Base-by-base conservation (phyloP, 1,140 invertebrate genomes). In the Bactericera cockerelli region DNA sequence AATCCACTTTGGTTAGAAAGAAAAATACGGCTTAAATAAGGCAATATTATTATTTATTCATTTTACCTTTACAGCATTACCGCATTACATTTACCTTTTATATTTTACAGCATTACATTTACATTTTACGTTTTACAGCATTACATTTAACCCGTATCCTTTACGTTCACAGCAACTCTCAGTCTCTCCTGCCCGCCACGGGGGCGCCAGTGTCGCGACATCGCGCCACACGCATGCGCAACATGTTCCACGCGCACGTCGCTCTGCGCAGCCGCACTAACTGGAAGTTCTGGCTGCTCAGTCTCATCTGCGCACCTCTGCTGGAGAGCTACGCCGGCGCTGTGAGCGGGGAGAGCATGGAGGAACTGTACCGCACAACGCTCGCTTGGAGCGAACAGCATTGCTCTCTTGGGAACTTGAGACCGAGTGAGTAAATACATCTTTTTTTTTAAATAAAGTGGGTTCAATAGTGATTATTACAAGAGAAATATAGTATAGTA, bases 241-340 rank as follows among this genome's bases (percentile, higher is more conserved):
- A 95, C 75, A 89, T 94, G 82, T 97, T 93, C 74, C 84, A 93
- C 62, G 83, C 89, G 36, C 95, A 96, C 75, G 89, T 98, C 13
- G 77, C 83, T 64, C 79, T 77, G 58, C 75, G 90, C 57, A 96
- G 93, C 16, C 76, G 84, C 67, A 81, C 87, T 68, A 93, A 96
- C 74, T 97, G 93, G 93, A 97, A 95, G 76, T 98, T 95, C 76
- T 97, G 91, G 90, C 92, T 98, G 90, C 92, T 98, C 69, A 94
- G 93, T 74, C 79, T 93, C 61, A 82, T 98, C 28, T 79, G 92
- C 69, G 82, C 87, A 64, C 86, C 89, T 16, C 74, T 96, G 61
- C 80, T 97, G 69, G 81, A 85, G 63, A 89, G 90, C 2, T 98
- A 89, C 72, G 93, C 89, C 69, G 81, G 83, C 65, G 85, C 85